phyloP scores from a whole-genome alignment of 2,797 vertebrate genomes.

The Hipposideros larvatus region DNA sequence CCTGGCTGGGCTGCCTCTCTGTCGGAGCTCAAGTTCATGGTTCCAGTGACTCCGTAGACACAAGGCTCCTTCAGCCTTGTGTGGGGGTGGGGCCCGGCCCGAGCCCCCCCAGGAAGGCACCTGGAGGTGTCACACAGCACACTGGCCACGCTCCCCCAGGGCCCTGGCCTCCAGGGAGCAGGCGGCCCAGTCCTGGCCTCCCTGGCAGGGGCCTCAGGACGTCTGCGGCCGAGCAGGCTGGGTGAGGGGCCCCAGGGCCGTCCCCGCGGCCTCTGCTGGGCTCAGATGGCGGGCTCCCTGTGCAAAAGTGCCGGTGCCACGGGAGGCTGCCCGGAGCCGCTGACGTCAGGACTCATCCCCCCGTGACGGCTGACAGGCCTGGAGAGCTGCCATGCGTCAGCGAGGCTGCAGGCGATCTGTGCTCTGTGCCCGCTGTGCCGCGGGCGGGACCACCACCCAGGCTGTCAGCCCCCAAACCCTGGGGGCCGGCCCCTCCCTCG shows the following conservation, averaged over 20 bases:
- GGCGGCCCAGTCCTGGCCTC: fast-evolving
- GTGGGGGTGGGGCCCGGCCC: too few relatives aligned
- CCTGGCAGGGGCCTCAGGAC: neutral
- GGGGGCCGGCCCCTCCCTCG: neutral
- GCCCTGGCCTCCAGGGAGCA: neutral
- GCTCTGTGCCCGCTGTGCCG: constrained; percentile 72
- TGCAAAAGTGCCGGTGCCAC: neutral
- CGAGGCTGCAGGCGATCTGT: too few relatives aligned
- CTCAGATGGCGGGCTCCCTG: neutral
- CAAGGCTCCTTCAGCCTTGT: neutral
- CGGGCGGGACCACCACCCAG: neutral
- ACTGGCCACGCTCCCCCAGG: neutral
- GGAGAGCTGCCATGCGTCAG: neutral
- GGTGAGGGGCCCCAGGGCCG: neutral
- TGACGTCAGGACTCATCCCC: constrained; percentile 86
- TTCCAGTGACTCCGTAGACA: too few relatives aligned
- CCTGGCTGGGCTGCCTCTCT: too few relatives aligned
- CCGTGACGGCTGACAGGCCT: constrained; percentile 84
- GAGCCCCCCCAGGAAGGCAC: too few relatives aligned
- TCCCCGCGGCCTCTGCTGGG: neutral
- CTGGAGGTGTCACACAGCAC: fast-evolving
- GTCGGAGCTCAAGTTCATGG: too few relatives aligned
- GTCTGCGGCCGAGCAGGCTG: fast-evolving
- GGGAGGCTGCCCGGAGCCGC: constrained; percentile 45
- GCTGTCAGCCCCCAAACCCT: too few relatives aligned